A percentile compares a stretch with the other conserved stretches of the same genome.
phyloP scores from a whole-genome alignment of 2,888 invertebrate species.

The Parapristionchus giblindavisi region DNA sequence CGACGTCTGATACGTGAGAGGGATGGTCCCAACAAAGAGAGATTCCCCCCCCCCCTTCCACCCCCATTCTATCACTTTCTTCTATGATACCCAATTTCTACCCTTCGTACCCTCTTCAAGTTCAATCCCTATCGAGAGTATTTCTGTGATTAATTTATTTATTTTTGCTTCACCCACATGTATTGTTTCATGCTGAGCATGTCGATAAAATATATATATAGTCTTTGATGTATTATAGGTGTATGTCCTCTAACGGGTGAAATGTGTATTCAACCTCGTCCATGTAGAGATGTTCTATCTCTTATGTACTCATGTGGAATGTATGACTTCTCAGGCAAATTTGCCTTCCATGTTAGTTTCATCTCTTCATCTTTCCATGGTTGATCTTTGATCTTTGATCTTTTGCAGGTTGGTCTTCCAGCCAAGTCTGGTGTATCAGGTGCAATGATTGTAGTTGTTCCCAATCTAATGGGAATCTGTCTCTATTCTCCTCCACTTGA shows the following conservation, averaged over 20 bases:
- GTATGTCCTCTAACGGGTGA: conserved; percentile 67
- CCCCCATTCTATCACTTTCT: no score
- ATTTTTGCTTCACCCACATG: no score
- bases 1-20: no score
- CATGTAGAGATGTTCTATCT: conserved; percentile 92
- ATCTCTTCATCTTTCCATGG: background rate
- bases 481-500: conserved; percentile 81
- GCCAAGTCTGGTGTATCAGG: conserved; percentile 80
- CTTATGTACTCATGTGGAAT: conserved; percentile 95
- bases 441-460: conserved; percentile 83
- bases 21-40: no score
- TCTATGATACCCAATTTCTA: no score
- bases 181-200: no score
- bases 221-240: conserved; percentile 49
- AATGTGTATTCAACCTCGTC: conserved; percentile 74
- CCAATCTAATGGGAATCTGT: conserved; percentile 64
- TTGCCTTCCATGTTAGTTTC: conserved; percentile 83
- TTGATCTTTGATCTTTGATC: background rate
- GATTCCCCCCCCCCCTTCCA: no score
- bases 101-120: no score
- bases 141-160: no score
- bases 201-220: no score
- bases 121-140: no score
- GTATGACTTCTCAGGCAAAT: conserved; percentile 58
- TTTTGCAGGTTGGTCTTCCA: conserved; percentile 73